Evolutionary conservation across 1,140 invertebrate species (phyloP).

Genomic region (Ylistrum balloti): DNA sequence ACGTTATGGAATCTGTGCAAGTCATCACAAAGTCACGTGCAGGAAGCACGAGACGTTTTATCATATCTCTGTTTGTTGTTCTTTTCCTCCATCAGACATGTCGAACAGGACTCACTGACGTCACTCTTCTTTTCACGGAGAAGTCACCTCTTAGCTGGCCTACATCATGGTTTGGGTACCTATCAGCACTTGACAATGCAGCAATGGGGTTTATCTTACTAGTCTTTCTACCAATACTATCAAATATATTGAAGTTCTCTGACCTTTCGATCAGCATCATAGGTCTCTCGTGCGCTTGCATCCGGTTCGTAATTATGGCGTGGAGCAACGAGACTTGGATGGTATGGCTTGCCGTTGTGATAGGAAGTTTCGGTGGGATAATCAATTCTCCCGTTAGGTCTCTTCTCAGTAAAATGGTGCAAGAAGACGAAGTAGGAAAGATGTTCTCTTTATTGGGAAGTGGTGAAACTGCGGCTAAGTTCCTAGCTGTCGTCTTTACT

Average conservation of each 20-base stretch:
- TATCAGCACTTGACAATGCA: constrained; percentile 75
- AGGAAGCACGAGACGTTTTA: constrained; percentile 62
- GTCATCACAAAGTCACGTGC: constrained; percentile 64
- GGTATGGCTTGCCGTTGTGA: constrained; percentile 64
- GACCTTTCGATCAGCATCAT: constrained; percentile 68
- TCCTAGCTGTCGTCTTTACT: constrained; percentile 70
- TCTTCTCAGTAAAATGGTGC: constrained; percentile 68
- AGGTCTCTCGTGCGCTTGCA: constrained; percentile 66
- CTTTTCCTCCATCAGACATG: constrained; percentile 69
- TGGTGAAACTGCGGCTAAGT: constrained; percentile 69
- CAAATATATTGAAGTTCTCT: constrained; percentile 60
- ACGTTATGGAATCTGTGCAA: constrained; percentile 67
- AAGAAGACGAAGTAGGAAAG: constrained; percentile 70
- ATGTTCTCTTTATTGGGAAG: constrained; percentile 69
- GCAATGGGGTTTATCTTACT: constrained; percentile 72
- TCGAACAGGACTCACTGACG: constrained; percentile 67
- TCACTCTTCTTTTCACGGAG: constrained; percentile 68
- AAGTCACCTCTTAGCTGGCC: constrained; percentile 73
- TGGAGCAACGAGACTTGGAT: constrained; percentile 69
- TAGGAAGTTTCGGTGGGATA: constrained; percentile 66
- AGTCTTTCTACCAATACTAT: constrained; percentile 71
- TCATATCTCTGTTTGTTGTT: constrained; percentile 64
- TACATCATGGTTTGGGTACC: constrained; percentile 76
- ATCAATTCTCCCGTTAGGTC: constrained; percentile 70
- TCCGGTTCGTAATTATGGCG: constrained; percentile 64